A percentile compares a stretch with the other conserved stretches of the same genome.
Conservation (phyloP, 1,140 invertebrate genomes). For the Brachionus koreanus region DNA sequence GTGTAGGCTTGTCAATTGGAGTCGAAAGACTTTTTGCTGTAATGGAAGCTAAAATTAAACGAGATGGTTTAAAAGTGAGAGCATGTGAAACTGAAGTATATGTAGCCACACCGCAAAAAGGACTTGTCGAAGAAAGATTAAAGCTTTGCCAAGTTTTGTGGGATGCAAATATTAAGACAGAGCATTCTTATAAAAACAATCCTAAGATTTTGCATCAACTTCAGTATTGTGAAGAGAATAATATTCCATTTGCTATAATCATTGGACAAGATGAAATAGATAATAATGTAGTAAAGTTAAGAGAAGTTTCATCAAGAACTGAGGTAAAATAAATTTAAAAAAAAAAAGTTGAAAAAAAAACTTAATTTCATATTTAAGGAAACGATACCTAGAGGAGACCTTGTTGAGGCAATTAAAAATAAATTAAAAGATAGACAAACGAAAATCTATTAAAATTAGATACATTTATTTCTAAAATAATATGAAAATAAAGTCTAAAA, state of each 20-base stretch:
- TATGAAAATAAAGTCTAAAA: background rate
- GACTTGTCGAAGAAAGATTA: slow-evolving; percentile 81
- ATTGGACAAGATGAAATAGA: slow-evolving; percentile 86
- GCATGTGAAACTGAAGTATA: slow-evolving; percentile 79
- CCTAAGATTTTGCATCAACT: slow-evolving; percentile 86
- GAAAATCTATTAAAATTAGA: too few species aligned
- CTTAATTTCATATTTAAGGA: background rate
- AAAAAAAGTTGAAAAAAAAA: background rate
- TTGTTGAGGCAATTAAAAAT: background rate
- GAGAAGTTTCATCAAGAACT: slow-evolving; percentile 63
- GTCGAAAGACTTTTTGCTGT: slow-evolving; percentile 93
- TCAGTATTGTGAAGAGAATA: slow-evolving; percentile 86
- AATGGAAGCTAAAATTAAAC: slow-evolving; percentile 69
- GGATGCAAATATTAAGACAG: slow-evolving; percentile 76
- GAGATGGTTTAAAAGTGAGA: slow-evolving; percentile 63
- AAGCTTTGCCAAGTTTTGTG: slow-evolving; percentile 77
- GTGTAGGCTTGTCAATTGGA: slow-evolving; percentile 93
- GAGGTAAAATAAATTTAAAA: slow-evolving; percentile 65
- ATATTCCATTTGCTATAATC: slow-evolving; percentile 82
- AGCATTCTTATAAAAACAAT: slow-evolving; percentile 90
- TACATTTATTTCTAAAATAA: too few species aligned
- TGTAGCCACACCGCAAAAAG: slow-evolving; percentile 90
- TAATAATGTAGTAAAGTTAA: slow-evolving; percentile 54
- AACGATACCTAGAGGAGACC: background rate
- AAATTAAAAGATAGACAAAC: too few species aligned